A percentile compares a stretch with the other conserved stretches of the same genome.
Evolutionary conservation across 2,797 vertebrate genomes (phyloP).

Genomic region (Pangasius sanitwongsei): DNA sequence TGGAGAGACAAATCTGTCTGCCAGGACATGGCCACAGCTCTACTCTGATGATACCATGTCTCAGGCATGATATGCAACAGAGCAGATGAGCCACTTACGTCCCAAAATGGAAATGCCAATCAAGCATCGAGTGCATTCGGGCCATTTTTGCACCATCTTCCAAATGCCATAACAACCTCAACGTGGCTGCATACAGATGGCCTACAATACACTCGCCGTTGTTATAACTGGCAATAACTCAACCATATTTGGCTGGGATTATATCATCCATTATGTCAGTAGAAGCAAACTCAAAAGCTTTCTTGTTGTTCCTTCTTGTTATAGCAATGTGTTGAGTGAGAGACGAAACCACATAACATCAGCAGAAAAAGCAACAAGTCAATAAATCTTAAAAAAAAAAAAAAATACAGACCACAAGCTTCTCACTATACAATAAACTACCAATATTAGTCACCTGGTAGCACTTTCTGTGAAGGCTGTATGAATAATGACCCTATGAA

Average conservation of each 20-base stretch:
- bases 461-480: neutral
- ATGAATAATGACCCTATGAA: neutral
- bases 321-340: neutral
- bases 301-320: neutral
- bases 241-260: neutral
- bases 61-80: neutral
- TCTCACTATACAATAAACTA: too few species aligned
- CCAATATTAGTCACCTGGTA: neutral
- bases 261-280: neutral
- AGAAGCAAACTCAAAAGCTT: neutral
- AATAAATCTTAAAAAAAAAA: neutral
- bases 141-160: neutral
- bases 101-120: constrained; percentile 1
- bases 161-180: constrained; percentile 6
- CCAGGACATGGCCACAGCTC: neutral
- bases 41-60: neutral
- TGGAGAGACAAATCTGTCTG: neutral
- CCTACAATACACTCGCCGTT: neutral
- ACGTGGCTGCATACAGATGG: neutral
- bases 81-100: neutral
- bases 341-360: neutral
- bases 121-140: neutral
- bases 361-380: neutral
- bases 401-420: neutral
- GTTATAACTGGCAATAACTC: constrained; percentile 1